Evolutionary conservation across 2,797 vertebrate genomes (phyloP).

Genomic region (Synaphobranchus kaupii): DNA sequence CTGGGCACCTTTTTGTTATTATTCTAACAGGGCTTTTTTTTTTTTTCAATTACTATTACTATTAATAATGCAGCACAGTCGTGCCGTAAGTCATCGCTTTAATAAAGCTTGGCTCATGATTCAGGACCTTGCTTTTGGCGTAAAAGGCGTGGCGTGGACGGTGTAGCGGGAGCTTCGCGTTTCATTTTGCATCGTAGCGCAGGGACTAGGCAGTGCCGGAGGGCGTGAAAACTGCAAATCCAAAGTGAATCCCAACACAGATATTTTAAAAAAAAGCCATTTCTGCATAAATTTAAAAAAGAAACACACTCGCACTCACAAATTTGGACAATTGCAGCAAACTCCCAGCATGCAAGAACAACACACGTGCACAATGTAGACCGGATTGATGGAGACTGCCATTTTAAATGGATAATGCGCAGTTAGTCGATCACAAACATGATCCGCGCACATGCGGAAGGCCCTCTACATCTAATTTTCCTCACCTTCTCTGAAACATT

Average conservation of each 20-base stretch:
- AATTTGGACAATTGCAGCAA: not conserved
- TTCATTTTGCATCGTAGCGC: not conserved
- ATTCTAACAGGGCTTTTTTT: no score
- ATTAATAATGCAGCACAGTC: no score
- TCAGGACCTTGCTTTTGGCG: not conserved
- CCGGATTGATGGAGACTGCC: not conserved
- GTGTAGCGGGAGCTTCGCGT: not conserved
- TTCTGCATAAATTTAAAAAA: not conserved
- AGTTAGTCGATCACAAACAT: not conserved
- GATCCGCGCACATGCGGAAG: not conserved
- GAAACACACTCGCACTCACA: not conserved
- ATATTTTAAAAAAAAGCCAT: not conserved
- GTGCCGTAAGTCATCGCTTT: no score
- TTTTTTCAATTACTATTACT: no score
- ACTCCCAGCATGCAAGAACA: not conserved
- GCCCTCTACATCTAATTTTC: not conserved
- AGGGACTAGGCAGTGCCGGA: not conserved
- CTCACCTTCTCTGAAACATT: not conserved
- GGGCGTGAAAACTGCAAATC: not conserved
- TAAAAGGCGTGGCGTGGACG: not conserved
- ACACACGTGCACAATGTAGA: not conserved
- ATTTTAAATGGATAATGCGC: not conserved
- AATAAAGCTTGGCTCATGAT: not conserved
- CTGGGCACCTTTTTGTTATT: no score
- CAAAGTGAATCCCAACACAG: not conserved